Conservation (phyloP, 2,797 vertebrate species). For the Epinephelus coioides region DNA sequence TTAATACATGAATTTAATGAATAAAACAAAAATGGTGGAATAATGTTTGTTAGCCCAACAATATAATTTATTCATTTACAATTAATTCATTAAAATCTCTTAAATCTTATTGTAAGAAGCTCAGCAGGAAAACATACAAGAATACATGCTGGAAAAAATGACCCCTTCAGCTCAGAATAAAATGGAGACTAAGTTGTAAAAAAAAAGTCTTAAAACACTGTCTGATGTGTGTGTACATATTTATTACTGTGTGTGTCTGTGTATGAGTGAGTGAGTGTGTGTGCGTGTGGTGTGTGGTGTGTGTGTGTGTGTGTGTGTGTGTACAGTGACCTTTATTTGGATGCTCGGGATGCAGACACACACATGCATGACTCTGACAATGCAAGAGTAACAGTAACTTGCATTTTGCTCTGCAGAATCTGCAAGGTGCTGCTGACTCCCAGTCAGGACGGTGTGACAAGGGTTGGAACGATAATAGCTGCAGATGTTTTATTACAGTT, state of each 20-base stretch:
- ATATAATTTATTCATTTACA: neutral
- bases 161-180: neutral
- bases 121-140: neutral
- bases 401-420: constrained; percentile 66
- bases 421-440: constrained; percentile 68
- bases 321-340: constrained; percentile 28
- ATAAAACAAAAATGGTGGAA: neutral
- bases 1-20: neutral
- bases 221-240: constrained; percentile 17
- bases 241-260: neutral
- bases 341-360: constrained; percentile 44
- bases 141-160: neutral
- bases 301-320: neutral
- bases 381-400: constrained; percentile 62
- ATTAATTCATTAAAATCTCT: rapidly evolving
- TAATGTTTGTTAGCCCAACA: neutral
- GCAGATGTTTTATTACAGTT: neutral
- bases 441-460: constrained; percentile 28
- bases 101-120: neutral
- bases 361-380: constrained; percentile 67
- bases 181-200: neutral
- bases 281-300: constrained; percentile 2
- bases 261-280: neutral
- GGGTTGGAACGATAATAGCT: constrained; percentile 78
- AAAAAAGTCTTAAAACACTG: neutral